phyloP scores from a whole-genome alignment of 2,113 vertebrate species.

The Leptobrachium ailaonicum region DNA sequence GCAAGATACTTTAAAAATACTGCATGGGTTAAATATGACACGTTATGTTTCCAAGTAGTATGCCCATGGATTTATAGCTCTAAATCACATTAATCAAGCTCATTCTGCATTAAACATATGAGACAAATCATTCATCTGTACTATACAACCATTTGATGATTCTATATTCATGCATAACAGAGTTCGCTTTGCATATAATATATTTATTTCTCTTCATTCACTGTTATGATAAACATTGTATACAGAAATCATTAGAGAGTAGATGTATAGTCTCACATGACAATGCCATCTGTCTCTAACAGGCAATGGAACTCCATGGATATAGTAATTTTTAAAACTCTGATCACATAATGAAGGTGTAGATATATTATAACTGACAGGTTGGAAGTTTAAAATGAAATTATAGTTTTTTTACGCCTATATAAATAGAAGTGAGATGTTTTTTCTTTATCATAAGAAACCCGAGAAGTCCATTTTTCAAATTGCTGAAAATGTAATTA shows the following conservation, averaged over 20 bases:
- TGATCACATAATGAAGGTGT: background rate
- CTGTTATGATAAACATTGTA: background rate
- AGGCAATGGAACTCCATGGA: background rate
- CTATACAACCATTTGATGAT: background rate
- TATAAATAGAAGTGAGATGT: background rate
- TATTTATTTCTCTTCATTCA: background rate
- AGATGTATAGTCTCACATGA: background rate
- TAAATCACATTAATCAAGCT: background rate
- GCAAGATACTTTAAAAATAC: no score
- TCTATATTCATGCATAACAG: background rate
- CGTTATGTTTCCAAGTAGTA: no score
- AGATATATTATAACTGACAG: background rate
- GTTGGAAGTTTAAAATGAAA: background rate
- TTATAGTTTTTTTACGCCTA: background rate
- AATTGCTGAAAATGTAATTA: no score
- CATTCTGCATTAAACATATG: background rate
- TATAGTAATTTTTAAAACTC: background rate
- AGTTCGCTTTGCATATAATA: background rate
- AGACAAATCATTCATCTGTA: background rate
- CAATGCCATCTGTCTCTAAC: background rate
- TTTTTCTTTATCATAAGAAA: no score
- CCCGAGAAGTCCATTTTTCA: no score
- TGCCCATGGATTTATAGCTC: no score
- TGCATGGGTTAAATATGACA: no score
- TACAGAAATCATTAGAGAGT: background rate